A percentile compares a stretch with the other conserved stretches of the same genome.
These are phyloP conservation scores for Cydia splendana DNA, from an alignment of 1,140 invertebrate species.

Conservation along the genomic window DNA sequence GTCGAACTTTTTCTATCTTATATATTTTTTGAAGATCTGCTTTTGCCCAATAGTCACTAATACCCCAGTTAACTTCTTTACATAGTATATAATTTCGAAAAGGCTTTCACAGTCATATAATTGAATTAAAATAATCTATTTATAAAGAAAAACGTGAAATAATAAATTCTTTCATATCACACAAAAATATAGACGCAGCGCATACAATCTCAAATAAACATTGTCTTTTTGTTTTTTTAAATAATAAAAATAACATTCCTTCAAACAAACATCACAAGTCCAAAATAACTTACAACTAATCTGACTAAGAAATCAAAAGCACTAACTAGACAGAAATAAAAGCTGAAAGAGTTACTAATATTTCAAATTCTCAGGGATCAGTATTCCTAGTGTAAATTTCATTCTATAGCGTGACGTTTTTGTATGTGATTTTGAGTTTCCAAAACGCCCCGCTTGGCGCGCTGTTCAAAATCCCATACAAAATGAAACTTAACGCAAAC, in stretches of 20 bases:
- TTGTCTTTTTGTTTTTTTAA: slow-evolving; percentile 29
- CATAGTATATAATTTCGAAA: background rate
- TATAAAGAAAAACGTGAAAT: background rate
- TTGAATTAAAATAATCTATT: background rate
- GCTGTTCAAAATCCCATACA: no score
- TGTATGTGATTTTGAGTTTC: no score
- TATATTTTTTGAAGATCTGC: background rate
- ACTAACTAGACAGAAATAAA: background rate
- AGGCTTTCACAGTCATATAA: background rate
- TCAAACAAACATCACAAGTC: slow-evolving; percentile 24
- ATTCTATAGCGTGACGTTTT: no score
- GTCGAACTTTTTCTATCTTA: background rate
- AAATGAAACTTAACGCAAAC: no score
- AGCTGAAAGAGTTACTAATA: background rate
- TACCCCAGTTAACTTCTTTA: background rate
- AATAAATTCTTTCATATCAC: slow-evolving; percentile 23
- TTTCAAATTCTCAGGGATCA: slow-evolving; percentile 1
- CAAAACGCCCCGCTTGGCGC: no score
- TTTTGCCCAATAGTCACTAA: background rate
- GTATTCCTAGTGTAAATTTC: no score
- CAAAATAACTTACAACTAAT: slow-evolving; percentile 20
- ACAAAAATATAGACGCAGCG: background rate
- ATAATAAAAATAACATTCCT: slow-evolving; percentile 24
- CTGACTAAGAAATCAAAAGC: slow-evolving; percentile 9
- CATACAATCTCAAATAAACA: slow-evolving; percentile 27